Evolutionary conservation across 2,797 vertebrate species (phyloP).

Genomic region (Syncerus caffer): DNA sequence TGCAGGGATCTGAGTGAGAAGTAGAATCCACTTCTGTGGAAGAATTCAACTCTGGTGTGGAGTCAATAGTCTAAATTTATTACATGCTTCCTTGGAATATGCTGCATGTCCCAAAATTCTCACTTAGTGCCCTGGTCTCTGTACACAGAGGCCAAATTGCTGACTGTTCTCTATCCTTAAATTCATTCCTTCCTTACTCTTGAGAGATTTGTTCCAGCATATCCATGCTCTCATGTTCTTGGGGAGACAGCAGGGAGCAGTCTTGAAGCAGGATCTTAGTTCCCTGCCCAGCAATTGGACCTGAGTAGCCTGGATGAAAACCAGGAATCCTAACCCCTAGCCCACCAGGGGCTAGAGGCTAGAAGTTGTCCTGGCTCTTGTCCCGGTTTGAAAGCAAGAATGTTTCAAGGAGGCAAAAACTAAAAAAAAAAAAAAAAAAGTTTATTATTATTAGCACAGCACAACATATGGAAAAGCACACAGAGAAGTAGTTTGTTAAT

Average conservation of each 20-base stretch:
- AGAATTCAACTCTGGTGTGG: background rate
- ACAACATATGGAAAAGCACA: background rate
- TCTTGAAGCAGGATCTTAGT: background rate
- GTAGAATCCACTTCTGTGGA: background rate
- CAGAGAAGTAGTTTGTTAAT: background rate
- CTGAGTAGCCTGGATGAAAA: background rate
- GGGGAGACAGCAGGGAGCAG: background rate
- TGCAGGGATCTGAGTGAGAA: background rate
- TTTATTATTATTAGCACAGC: background rate
- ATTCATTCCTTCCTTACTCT: background rate
- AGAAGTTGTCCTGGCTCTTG: background rate
- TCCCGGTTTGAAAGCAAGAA: background rate
- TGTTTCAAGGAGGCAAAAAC: background rate
- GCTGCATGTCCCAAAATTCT: background rate
- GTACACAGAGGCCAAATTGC: background rate
- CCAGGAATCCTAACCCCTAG: background rate
- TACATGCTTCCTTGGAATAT: background rate
- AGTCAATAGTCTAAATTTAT: background rate
- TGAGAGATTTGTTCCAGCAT: background rate
- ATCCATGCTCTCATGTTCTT: background rate
- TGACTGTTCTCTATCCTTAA: background rate
- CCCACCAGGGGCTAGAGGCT: background rate
- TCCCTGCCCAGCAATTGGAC: background rate
- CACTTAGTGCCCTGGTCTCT: background rate
- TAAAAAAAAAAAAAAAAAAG: background rate